phyloP scores from a whole-genome alignment of 1,140 invertebrate species.

The Cydia fagiglandana region DNA sequence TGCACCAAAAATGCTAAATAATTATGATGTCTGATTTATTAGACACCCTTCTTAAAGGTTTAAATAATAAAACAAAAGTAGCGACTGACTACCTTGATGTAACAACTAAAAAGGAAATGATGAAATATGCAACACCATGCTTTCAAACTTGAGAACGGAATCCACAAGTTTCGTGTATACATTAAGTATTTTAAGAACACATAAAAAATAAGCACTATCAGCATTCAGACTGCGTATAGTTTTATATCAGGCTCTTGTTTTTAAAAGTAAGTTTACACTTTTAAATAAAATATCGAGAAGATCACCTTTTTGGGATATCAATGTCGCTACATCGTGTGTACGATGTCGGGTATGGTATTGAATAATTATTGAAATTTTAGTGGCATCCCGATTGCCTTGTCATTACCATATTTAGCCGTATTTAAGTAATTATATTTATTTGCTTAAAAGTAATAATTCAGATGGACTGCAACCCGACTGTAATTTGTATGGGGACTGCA shows the following conservation, averaged over 20 bases:
- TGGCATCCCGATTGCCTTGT: neutral
- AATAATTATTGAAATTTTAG: neutral
- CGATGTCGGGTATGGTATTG: neutral
- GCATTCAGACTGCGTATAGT: neutral
- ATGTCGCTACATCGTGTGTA: neutral
- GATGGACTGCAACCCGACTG: too few species aligned
- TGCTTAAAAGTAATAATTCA: neutral
- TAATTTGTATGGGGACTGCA: too few species aligned
- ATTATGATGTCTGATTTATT: neutral
- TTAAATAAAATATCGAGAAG: neutral
- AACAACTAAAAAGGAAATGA: neutral
- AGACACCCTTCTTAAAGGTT: neutral
- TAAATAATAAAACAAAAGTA: neutral
- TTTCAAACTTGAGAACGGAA: neutral
- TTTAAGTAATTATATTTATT: neutral
- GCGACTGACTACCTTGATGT: neutral
- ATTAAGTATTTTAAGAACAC: neutral
- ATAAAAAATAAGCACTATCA: neutral
- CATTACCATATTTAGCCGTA: neutral
- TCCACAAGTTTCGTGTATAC: neutral
- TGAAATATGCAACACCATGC: conserved; percentile 13
- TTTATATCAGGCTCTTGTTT: neutral
- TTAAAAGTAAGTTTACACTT: neutral
- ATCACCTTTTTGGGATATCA: neutral
- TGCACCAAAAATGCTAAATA: too few species aligned